Percentiles rank a stretch among this genome's conserved stretches.
Evolutionary conservation across 1,140 invertebrate genomes (phyloP).

Genomic region (Hylyphantes graminicola): DNA sequence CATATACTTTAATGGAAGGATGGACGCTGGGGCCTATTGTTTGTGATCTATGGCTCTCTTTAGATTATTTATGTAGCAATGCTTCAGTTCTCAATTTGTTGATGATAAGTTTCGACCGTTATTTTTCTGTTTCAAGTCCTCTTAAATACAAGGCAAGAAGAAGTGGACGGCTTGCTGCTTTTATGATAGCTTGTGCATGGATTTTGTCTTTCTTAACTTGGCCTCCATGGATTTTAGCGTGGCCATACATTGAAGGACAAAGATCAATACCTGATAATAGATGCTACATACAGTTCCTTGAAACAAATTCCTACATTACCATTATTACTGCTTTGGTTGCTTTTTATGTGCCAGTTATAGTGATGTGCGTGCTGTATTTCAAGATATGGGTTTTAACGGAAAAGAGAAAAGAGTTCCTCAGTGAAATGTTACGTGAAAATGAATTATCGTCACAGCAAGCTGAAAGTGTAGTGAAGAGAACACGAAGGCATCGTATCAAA

Average conservation of each 20-base stretch:
- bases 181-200: slow-evolving; percentile 93
- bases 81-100: slow-evolving; percentile 93
- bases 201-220: slow-evolving; percentile 90
- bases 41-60: slow-evolving; percentile 93
- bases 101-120: slow-evolving; percentile 94
- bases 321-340: slow-evolving; percentile 95
- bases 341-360: slow-evolving; percentile 96
- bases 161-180: slow-evolving; percentile 88
- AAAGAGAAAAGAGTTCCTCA: slow-evolving; percentile 93
- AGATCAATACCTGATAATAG: slow-evolving; percentile 87
- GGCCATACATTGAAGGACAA: slow-evolving; percentile 97
- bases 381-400: slow-evolving; percentile 96
- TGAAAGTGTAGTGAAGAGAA: neutral
- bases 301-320: slow-evolving; percentile 97
- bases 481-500: slow-evolving; percentile 76
- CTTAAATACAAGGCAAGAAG: slow-evolving; percentile 96
- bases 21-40: slow-evolving; percentile 90
- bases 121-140: slow-evolving; percentile 92
- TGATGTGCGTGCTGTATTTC: slow-evolving; percentile 92
- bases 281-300: slow-evolving; percentile 99
- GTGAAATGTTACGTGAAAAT: slow-evolving; percentile 74
- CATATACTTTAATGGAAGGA: slow-evolving; percentile 86
- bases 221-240: slow-evolving; percentile 99
- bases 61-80: slow-evolving; percentile 94
- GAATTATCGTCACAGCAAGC: neutral